Conservation (phyloP, 2,888 invertebrate genomes). For the Opisthograptis luteolata region DNA sequence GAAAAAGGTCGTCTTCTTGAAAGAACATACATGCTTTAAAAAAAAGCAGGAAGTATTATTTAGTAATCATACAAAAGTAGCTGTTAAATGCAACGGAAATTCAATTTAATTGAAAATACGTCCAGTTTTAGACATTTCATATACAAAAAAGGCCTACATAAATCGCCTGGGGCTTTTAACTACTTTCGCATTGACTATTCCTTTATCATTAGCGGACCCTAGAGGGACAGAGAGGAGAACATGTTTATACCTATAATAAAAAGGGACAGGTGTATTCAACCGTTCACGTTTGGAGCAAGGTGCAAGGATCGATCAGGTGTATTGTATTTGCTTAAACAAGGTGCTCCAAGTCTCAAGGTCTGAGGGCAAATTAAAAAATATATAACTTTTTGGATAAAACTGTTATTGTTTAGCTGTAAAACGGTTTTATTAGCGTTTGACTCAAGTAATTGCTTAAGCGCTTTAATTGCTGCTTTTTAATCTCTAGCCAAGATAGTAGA, state of each 20-base stretch:
- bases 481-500: too few relatives aligned
- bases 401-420: conserved; percentile 17
- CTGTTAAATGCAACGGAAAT: not conserved
- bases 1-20: too few relatives aligned
- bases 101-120: not conserved
- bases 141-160: conserved; percentile 21
- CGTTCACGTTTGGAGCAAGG: conserved; percentile 70
- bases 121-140: conserved; percentile 25
- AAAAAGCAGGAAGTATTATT: too few relatives aligned
- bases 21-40: too few relatives aligned
- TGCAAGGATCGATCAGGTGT: conserved; percentile 81
- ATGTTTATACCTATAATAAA: conserved; percentile 46
- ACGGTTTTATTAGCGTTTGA: conserved; percentile 11
- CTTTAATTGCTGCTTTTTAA: not conserved
- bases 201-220: conserved; percentile 39
- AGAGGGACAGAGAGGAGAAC: conserved; percentile 45
- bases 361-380: conserved; percentile 59
- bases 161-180: conserved; percentile 44
- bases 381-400: conserved; percentile 29
- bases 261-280: conserved; percentile 57
- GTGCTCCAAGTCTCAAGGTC: conserved; percentile 64
- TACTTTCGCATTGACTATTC: conserved; percentile 38
- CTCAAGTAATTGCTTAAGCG: not conserved
- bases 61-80: not conserved
- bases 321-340: conserved; percentile 81